Conservation (phyloP, 2,888 invertebrate genomes). For the Hipparchia sbordonii region DNA sequence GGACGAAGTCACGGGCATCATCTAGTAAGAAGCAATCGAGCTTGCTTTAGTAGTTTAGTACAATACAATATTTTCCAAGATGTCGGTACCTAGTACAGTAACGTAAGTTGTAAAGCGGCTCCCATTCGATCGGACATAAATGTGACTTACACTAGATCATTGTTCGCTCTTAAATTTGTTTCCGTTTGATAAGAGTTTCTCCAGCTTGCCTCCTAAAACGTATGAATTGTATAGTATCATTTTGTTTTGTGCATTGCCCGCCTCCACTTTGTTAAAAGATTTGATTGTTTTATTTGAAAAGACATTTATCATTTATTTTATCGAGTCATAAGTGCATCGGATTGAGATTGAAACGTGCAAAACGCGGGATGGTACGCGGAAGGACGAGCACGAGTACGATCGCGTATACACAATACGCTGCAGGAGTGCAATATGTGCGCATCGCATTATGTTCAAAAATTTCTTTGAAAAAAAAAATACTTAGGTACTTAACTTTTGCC, state of each 20-base stretch:
- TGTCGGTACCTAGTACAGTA: too few species aligned
- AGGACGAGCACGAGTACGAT: not conserved
- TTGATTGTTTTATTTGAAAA: conserved; percentile 64
- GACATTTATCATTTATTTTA: conserved; percentile 55
- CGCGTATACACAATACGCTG: too few species aligned
- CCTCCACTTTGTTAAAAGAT: conserved; percentile 66
- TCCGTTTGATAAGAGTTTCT: conserved; percentile 76
- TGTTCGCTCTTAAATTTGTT: conserved; percentile 78
- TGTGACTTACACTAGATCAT: conserved; percentile 69
- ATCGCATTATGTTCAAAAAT: too few species aligned
- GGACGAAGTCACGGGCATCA: too few species aligned
- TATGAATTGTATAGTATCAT: conserved; percentile 69
- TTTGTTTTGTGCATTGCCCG: conserved; percentile 63
- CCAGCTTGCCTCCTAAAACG: conserved; percentile 61
- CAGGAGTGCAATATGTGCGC: too few species aligned
- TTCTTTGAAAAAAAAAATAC: too few species aligned
- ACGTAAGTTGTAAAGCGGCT: conserved; percentile 55
- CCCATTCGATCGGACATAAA: conserved; percentile 54
- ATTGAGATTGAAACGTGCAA: conserved; percentile 21
- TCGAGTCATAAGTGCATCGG: conserved; percentile 49
- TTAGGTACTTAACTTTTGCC: too few species aligned
- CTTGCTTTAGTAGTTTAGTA: too few species aligned
- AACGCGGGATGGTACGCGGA: not conserved
- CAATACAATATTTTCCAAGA: too few species aligned
- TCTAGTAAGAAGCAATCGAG: too few species aligned